phyloP scores from a whole-genome alignment of 2,113 vertebrate genomes.

The Paratilapia polleni region DNA sequence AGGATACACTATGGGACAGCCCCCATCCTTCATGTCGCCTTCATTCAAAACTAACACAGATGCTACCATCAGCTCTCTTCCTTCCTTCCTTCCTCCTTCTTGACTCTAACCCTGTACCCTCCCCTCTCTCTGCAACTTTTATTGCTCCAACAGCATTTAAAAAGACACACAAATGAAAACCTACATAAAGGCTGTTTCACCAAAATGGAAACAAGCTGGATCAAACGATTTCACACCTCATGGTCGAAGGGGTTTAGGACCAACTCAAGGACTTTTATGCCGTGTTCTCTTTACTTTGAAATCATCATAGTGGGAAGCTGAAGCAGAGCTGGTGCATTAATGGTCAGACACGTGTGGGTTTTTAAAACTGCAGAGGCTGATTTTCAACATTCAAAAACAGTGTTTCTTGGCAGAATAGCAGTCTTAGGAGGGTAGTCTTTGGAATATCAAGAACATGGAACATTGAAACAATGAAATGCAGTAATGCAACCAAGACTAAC shows the following conservation, averaged over 20 bases:
- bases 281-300: constrained; percentile 29
- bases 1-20: constrained; percentile 40
- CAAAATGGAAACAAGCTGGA: constrained; percentile 52
- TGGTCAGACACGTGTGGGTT: background rate
- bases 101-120: constrained; percentile 19
- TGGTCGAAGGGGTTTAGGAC: constrained; percentile 34
- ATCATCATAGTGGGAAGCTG: constrained; percentile 10
- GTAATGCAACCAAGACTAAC: background rate
- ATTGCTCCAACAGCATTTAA: constrained; percentile 28
- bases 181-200: constrained; percentile 43
- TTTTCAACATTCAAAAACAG: background rate
- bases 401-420: background rate
- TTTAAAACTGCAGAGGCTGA: background rate
- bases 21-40: constrained; percentile 48
- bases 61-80: constrained; percentile 49
- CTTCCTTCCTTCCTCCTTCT: constrained; percentile 24
- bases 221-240: constrained; percentile 68
- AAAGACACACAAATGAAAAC: constrained; percentile 35
- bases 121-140: constrained; percentile 31
- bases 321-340: constrained; percentile 11
- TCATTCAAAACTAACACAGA: constrained; percentile 69
- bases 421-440: background rate
- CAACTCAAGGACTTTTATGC: constrained; percentile 34
- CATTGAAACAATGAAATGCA: background rate
- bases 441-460: background rate